Percentiles rank a stretch among this genome's conserved stretches.
Evolutionary conservation across 2,888 invertebrate genomes (phyloP).

Genomic region (Dicyrtoma fusca): DNA sequence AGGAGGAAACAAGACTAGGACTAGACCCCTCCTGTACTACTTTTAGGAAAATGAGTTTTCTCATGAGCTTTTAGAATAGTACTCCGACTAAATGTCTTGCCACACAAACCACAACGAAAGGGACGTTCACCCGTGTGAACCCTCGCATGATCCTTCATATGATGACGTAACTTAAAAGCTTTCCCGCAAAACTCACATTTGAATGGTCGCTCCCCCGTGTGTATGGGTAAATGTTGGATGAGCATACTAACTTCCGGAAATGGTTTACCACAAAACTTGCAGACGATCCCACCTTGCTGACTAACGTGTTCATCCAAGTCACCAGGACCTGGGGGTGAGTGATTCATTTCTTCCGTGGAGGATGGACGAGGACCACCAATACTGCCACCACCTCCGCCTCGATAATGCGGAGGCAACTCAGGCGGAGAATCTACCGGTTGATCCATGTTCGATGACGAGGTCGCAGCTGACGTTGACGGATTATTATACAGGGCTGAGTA

Average conservation of each 20-base stretch:
- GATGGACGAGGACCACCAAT: constrained; percentile 21
- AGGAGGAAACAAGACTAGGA: constrained; percentile 34
- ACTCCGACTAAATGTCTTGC: constrained; percentile 87
- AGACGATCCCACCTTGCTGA: constrained; percentile 61
- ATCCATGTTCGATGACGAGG: constrained; percentile 57
- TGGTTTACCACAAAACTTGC: constrained; percentile 91
- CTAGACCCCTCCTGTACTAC: constrained; percentile 33
- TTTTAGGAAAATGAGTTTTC: constrained; percentile 87
- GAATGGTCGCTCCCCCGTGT: constrained; percentile 87
- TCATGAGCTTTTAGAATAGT: constrained; percentile 90
- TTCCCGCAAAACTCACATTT: constrained; percentile 94
- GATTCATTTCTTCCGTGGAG: constrained; percentile 35
- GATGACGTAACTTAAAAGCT: constrained; percentile 87
- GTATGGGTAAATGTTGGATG: constrained; percentile 83
- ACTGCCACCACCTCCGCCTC: constrained; percentile 19
- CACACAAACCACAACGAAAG: constrained; percentile 84
- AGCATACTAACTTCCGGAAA: constrained; percentile 87
- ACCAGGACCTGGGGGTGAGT: constrained; percentile 34
- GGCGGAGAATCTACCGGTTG: constrained; percentile 59
- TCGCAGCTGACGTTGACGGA: constrained; percentile 36
- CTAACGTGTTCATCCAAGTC: constrained; percentile 35
- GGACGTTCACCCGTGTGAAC: constrained; percentile 90
- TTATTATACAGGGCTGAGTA: constrained; percentile 49
- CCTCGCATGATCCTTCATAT: constrained; percentile 93
- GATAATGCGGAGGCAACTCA: constrained; percentile 39